Percentiles rank a stretch among this genome's conserved stretches.
These are phyloP conservation scores for Thunnus maccoyii DNA, from an alignment of 2,113 vertebrate species.

Conservation along the genomic window DNA sequence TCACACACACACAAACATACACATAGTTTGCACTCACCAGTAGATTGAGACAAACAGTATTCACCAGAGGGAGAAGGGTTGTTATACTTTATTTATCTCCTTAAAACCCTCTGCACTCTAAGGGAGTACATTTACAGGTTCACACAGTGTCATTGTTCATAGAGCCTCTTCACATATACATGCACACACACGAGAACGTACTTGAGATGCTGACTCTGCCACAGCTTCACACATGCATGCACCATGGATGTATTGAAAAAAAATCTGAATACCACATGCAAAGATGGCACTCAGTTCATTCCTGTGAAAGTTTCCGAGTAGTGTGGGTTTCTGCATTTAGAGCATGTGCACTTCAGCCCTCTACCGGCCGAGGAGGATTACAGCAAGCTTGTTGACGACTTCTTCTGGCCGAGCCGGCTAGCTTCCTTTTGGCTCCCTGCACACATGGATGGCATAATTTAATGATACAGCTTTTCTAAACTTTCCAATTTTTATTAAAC, in stretches of 20 bases:
- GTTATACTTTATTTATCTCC: conserved; percentile 28
- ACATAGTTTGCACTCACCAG: neutral
- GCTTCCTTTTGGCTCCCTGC: too few species aligned
- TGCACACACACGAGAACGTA: neutral
- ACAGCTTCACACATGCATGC: neutral
- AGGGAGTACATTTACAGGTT: conserved; percentile 17
- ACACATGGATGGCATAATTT: neutral
- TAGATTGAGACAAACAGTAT: conserved; percentile 17
- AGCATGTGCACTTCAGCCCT: too few species aligned
- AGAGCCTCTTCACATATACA: neutral
- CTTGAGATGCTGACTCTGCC: neutral
- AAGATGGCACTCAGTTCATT: conserved; percentile 13
- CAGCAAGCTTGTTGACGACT: too few species aligned
- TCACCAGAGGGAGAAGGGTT: conserved; percentile 3
- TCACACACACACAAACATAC: neutral
- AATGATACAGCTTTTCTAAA: too few species aligned
- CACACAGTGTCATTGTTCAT: conserved; percentile 8
- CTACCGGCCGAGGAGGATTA: too few species aligned
- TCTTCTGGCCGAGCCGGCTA: too few species aligned
- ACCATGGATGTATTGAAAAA: neutral
- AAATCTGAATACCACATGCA: neutral
- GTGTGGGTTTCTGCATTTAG: too few species aligned
- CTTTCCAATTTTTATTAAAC: too few species aligned
- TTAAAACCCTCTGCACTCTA: conserved; percentile 9
- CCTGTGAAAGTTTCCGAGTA: neutral